These are phyloP conservation scores for Hydraecia micacea DNA, from an alignment of 2,888 invertebrate genomes.

Conservation along the genomic window DNA sequence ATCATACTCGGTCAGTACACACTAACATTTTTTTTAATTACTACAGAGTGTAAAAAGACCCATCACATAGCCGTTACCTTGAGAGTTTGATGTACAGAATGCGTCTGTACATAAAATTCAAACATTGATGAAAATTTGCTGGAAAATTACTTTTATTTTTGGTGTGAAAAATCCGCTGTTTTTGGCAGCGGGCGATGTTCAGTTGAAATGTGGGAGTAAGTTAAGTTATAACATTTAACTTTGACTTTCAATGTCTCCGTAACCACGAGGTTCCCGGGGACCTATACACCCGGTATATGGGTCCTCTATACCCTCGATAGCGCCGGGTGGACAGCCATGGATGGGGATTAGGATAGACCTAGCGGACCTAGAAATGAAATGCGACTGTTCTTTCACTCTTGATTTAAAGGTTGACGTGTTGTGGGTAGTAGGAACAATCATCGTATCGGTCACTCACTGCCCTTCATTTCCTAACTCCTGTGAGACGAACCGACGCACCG, in stretches of 20 bases:
- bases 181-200: neutral
- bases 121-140: neutral
- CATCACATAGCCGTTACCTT: neutral
- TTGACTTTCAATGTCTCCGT: neutral
- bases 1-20: constrained; percentile 96
- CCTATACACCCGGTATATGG: neutral
- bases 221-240: neutral
- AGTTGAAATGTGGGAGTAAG: neutral
- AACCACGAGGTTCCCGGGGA: neutral
- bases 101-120: neutral
- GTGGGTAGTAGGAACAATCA: too few species aligned
- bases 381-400: neutral
- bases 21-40: neutral
- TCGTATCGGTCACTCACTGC: neutral
- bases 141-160: neutral
- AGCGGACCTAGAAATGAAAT: neutral
- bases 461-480: neutral
- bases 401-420: neutral
- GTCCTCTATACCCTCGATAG: neutral
- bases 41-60: neutral
- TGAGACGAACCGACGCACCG: neutral
- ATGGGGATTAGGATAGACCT: neutral
- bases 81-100: too few species aligned
- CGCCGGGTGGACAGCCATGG: neutral
- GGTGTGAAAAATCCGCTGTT: neutral